Evolutionary conservation across 2,888 invertebrate genomes (phyloP).

Genomic region (Nomada goodeniana): DNA sequence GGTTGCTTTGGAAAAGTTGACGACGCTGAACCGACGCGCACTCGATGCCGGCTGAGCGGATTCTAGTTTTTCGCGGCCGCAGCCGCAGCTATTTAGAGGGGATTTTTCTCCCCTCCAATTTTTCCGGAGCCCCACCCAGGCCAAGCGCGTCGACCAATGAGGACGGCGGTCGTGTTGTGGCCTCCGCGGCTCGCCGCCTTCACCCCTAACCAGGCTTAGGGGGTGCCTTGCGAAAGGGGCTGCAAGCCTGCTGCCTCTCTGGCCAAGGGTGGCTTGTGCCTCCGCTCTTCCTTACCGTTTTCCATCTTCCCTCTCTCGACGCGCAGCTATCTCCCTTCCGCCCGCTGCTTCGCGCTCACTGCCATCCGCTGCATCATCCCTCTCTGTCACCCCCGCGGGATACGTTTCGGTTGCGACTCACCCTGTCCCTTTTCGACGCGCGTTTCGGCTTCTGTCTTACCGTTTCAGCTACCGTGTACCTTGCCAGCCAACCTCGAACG

Average conservation of each 20-base stretch:
- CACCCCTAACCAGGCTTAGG: conserved; percentile 81
- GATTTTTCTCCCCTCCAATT: conserved; percentile 83
- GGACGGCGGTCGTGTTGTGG: conserved; percentile 84
- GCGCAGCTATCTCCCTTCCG: conserved; percentile 80
- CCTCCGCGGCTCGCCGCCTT: conserved; percentile 84
- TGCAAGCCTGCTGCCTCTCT: conserved; percentile 70
- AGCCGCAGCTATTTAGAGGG: conserved; percentile 83
- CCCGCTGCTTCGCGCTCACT: conserved; percentile 72
- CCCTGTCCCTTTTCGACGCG: conserved; percentile 82
- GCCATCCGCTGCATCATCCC: conserved; percentile 72
- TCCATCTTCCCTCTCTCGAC: conserved; percentile 70
- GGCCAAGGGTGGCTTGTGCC: conserved; percentile 67
- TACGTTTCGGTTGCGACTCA: conserved; percentile 21
- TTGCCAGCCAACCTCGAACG: conserved; percentile 51
- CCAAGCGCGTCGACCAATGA: conserved; percentile 82
- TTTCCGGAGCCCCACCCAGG: conserved; percentile 83
- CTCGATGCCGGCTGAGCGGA: conserved; percentile 83
- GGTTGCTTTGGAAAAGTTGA: conserved; percentile 18
- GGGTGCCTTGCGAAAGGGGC: conserved; percentile 77
- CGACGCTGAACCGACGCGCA: conserved; percentile 63
- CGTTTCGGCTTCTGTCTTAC: conserved; percentile 1
- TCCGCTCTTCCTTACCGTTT: conserved; percentile 69
- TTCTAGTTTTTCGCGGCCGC: conserved; percentile 83
- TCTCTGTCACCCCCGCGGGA: conserved; percentile 23
- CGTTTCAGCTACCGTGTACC: conserved; percentile 49